Evolutionary conservation across 1,140 invertebrate species (phyloP), one percentile per base, ranked within the genome.

Genomic region (Drosophila sp.): DNA sequence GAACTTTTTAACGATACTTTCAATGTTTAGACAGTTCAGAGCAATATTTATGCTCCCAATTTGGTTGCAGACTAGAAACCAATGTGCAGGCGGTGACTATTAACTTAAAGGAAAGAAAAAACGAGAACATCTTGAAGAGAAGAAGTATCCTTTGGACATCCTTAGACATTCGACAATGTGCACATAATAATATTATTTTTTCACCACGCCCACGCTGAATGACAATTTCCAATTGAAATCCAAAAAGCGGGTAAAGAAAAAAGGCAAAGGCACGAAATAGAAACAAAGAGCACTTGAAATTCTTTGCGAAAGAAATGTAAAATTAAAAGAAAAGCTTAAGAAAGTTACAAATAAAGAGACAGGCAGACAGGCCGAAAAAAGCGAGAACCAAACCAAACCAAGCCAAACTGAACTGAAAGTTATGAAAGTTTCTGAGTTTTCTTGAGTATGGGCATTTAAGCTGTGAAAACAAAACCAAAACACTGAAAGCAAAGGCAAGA

Each of bases 401-500:
- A n/a, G 7, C 33, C 8, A 66, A 61, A 29, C 58, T 66, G 41
- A 69, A 50, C 75, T 62, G 68, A 72, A 82, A 89, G 79, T 85
- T 90, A 84, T 89, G 84, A 89, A 90, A 89, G 64, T 90, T 78
- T 80, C 64, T 44, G 8, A 38, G 10, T 2, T 8, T 41, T 61
- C 70, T 73, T 85, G 66, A 72, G 83, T 84, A 84, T 62, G 60
- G 61, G 72, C 72, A 83, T 84, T 84, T 90, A 89, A 89, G 79
- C 85, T 74, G 66, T 84, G 70, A 89, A 89, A 87, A 78, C 68
- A 78, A 89, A 84, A 83, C 70, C 70, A 80, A 84, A 17, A 89
- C 80, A 62, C 60, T 38, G 10, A 68, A 75, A 68, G 32, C 33
- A 58, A 58, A 58, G 7, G 56, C 33, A 35, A 35, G 17, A 41